Evolutionary conservation across 2,797 vertebrate species (phyloP), one percentile per base, ranked within the genome.

Genomic region (Rhinophrynus dorsalis): DNA sequence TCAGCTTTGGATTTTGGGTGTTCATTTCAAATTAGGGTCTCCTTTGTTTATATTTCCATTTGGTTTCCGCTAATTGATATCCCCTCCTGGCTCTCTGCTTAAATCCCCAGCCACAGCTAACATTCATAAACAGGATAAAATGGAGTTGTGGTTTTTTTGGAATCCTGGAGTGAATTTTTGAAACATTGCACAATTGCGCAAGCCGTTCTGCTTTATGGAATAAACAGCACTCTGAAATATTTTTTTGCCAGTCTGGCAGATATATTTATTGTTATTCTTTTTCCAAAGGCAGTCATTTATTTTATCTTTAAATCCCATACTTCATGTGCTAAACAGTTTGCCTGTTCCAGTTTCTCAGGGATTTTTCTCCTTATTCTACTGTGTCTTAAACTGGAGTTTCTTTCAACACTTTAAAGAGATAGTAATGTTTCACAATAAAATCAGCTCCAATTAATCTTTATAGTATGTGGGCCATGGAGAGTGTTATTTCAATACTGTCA

Each of bases 151-250:
- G 67, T n/a, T n/a, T n/a, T 61, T 69, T 69, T 6, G 15, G 35
- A 35, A 69, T 69, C 37, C 47, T 15, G 50, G 40, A 61, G 27
- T 45, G 44, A 61, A 69, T 69, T 61, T 54, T 69, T 69, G 21
- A 54, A 55, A 23, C 67, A 69, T 69, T 69, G 57, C 67, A 26
- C 27, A 51, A 60, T 38, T 59, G 35, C 35, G 18, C 45, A 9
- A 59, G 37, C 17, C n/a, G 15, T 52, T 52, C 50, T 52, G 23
- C 21, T 27, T 60, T 61, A 32, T 64, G 54, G 47, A 38, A 48
- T 29, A 64, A 63, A 50, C 45, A 63, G 20, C 20, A 12, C 42
- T n/a, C 52, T 38, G 48, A 54, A 38, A 26, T 5, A 13, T 42
- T 37, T 38, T 57, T 37, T 40, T 65, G 52, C 61, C 51, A 32